Evolutionary conservation across 2,888 invertebrate species (phyloP).

Genomic region (Drosophila glabriapex): DNA sequence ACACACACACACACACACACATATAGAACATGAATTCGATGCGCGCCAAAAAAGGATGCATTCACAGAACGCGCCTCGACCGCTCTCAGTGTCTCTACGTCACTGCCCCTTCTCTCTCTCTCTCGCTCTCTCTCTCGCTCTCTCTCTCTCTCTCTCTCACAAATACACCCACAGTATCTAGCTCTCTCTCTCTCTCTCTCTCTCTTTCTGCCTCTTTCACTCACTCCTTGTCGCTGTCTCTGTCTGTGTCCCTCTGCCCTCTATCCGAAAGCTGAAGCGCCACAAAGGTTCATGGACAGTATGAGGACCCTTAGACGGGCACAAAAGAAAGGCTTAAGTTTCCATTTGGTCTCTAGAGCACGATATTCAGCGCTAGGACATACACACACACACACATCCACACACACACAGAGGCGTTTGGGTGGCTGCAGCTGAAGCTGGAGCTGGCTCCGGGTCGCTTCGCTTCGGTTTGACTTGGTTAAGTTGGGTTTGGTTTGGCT

Average conservation of each 20-base stretch:
- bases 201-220: background rate
- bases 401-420: constrained; percentile 14
- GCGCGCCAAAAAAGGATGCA: constrained; percentile 77
- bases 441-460: constrained; percentile 28
- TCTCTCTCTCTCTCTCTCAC: background rate
- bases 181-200: background rate
- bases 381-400: constrained; percentile 22
- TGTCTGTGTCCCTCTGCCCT: constrained; percentile 1
- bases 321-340: constrained; percentile 84
- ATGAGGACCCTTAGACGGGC: constrained; percentile 78
- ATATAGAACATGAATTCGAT: constrained; percentile 53
- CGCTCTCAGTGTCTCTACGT: constrained; percentile 27
- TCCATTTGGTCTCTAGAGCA: constrained; percentile 84
- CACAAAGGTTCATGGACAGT: constrained; percentile 82
- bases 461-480: constrained; percentile 32
- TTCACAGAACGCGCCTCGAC: constrained; percentile 65
- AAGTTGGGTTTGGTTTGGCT: constrained; percentile 36
- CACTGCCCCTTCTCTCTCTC: background rate
- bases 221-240: background rate
- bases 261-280: constrained; percentile 56
- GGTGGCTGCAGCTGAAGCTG: constrained; percentile 27
- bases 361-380: constrained; percentile 74
- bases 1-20: constrained; percentile 37
- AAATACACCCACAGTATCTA: background rate
- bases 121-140: background rate